Conservation (phyloP, 2,113 vertebrate genomes). For the Hymenochirus boettgeri region DNA sequence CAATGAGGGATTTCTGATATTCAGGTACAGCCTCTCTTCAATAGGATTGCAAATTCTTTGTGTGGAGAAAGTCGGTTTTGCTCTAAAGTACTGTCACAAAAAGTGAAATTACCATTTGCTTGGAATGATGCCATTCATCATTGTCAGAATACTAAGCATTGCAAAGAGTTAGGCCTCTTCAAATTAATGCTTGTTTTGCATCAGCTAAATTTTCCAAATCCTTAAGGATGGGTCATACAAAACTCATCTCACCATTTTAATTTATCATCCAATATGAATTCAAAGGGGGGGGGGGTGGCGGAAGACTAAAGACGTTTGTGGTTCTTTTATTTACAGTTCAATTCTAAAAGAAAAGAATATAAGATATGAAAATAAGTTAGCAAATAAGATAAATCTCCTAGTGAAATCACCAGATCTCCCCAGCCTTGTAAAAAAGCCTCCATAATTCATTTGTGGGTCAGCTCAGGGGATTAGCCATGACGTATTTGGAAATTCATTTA, state of each 20-base stretch:
- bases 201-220: constrained; percentile 99
- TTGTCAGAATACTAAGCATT: constrained; percentile 96
- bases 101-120: constrained; percentile 99
- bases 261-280: constrained; percentile 88
- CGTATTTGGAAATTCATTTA: constrained; percentile 89
- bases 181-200: constrained; percentile 99
- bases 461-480: constrained; percentile 80
- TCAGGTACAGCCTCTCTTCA: constrained; percentile 95
- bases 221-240: constrained; percentile 90
- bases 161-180: constrained; percentile 89
- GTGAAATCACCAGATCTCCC: constrained; percentile 78
- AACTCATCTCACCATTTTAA: constrained; percentile 89
- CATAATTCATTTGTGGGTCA: constrained; percentile 77
- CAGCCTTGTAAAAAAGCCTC: constrained; percentile 70
- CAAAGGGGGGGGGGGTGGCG: constrained; percentile 49
- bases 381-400: constrained; percentile 92
- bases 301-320: constrained; percentile 65
- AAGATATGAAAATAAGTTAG: constrained; percentile 96
- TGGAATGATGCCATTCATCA: constrained; percentile 99
- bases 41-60: constrained; percentile 98
- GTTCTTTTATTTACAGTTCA: constrained; percentile 90
- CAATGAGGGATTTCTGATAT: constrained; percentile 98
- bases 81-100: constrained; percentile 98
- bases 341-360: constrained; percentile 93
- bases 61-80: constrained; percentile 92